Percentiles rank a stretch among this genome's conserved stretches.
phyloP scores from a whole-genome alignment of 2,888 invertebrate genomes.

The Leptopilina drosophilae region DNA sequence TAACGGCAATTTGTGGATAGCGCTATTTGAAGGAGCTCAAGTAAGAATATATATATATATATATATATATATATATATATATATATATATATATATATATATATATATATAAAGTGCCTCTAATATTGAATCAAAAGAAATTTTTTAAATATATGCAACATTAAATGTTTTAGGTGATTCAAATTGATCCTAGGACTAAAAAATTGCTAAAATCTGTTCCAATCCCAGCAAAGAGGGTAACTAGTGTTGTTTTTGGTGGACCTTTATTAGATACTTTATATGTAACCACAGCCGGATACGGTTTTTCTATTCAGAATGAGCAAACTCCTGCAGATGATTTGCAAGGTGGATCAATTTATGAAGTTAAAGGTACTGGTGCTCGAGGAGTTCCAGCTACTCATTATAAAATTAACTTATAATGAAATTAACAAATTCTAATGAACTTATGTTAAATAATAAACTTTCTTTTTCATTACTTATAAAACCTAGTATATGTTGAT shows the following conservation, averaged over 20 bases:
- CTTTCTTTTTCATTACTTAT: too few species aligned
- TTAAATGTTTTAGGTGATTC: constrained; percentile 79
- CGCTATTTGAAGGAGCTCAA: constrained; percentile 81
- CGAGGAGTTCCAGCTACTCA: constrained; percentile 61
- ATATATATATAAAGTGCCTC: not conserved
- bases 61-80: too few species aligned
- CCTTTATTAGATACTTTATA: constrained; percentile 82
- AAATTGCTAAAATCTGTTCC: constrained; percentile 80
- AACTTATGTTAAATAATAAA: not conserved
- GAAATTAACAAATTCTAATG: not conserved
- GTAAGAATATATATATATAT: constrained; percentile 77
- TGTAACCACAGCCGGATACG: constrained; percentile 81
- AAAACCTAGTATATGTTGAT: too few species aligned
- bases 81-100: too few species aligned
- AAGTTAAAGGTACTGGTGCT: constrained; percentile 73
- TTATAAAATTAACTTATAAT: constrained; percentile 10
- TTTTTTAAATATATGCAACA: not conserved
- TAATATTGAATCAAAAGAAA: not conserved
- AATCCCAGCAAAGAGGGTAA: constrained; percentile 81
- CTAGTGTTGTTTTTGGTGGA: constrained; percentile 86
- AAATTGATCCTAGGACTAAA: constrained; percentile 80
- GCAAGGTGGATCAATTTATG: constrained; percentile 77
- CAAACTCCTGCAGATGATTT: constrained; percentile 69
- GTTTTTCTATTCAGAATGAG: constrained; percentile 74
- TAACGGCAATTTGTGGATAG: constrained; percentile 88